Base-by-base conservation (phyloP, 2,797 vertebrate species). In the Dendrocincla tyrannina region DNA sequence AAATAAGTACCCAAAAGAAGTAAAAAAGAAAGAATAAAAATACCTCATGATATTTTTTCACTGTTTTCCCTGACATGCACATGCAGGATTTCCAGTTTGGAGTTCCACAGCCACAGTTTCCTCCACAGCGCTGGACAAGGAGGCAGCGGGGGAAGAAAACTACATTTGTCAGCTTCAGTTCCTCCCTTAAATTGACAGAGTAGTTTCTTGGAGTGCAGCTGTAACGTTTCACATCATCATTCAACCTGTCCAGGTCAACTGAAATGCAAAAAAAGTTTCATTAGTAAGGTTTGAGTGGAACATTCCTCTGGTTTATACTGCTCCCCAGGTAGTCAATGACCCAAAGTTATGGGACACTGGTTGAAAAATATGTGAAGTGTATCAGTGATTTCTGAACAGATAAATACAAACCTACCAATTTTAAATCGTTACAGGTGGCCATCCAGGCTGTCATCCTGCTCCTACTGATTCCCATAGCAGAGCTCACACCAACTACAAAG, bases 71-170 rank as follows among this genome's bases (percentile, higher is more conserved):
- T 19, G 99, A 98, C 64, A 95, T 96, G 39, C 99, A 99, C 1
- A 72, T 98, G 97, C 99, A 99, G 88, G 98, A 98, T 88, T 99
- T 99, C 99, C 99, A 99, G 97, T 97, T 97, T 1, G 96, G 84
- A 2, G 98, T 99, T 11, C 99, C 99, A 1, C 99, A 99, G 94
- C 98, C 99, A 33, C 99, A 99, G 95, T 99, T 99, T 12, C 99
- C 99, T 2, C 99, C 99, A 2, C 99, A 99, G 92, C 99, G 99
- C 92, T 99, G 98, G 93, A 99, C 99, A 20, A 99, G 98, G 62
- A 99, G 98, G 96, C 99, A 99, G 13, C 99, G 99, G 2, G 99
- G 99, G 94, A 99, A 99, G 98, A 99, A 99, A 75, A 99, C 99
- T 0, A 98, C 98, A 3, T 97, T 99, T 95, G 98, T 99, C 91